phyloP scores from a whole-genome alignment of 1,140 invertebrate species.

The Spodoptera frugiperda region DNA sequence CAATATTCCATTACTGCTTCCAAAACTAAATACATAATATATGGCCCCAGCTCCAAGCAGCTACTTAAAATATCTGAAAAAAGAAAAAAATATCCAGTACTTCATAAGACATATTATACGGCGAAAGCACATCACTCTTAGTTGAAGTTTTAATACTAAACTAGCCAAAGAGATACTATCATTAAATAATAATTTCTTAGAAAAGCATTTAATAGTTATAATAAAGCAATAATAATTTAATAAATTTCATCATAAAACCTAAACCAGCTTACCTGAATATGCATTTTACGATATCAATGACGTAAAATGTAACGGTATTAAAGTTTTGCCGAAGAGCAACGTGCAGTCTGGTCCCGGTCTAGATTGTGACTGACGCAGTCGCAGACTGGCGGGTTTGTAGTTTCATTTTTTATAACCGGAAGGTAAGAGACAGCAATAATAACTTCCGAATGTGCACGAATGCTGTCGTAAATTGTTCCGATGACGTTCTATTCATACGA shows the following conservation, averaged over 20 bases:
- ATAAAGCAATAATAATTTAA: background rate
- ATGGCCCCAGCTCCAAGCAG: too few species aligned
- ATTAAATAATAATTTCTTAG: background rate
- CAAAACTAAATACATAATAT: too few species aligned
- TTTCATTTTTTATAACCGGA: constrained; percentile 9
- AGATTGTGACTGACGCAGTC: constrained; percentile 22
- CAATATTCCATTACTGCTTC: too few species aligned
- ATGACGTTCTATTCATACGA: constrained; percentile 91
- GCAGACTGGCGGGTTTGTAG: background rate
- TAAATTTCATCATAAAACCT: too few species aligned
- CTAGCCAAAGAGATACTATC: background rate
- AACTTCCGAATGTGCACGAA: background rate
- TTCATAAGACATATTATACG: background rate
- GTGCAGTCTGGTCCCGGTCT: background rate
- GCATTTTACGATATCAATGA: background rate
- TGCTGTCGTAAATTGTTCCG: background rate
- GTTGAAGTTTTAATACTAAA: background rate
- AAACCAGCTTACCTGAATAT: too few species aligned
- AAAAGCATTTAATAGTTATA: background rate
- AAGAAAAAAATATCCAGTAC: background rate
- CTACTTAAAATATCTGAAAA: background rate
- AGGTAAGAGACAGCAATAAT: constrained; percentile 19
- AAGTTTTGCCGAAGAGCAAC: background rate
- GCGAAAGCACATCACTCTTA: background rate
- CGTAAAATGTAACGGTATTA: constrained; percentile 4